phyloP scores from a whole-genome alignment of 2,113 vertebrate genomes.

The Hydrolagus affinis region DNA sequence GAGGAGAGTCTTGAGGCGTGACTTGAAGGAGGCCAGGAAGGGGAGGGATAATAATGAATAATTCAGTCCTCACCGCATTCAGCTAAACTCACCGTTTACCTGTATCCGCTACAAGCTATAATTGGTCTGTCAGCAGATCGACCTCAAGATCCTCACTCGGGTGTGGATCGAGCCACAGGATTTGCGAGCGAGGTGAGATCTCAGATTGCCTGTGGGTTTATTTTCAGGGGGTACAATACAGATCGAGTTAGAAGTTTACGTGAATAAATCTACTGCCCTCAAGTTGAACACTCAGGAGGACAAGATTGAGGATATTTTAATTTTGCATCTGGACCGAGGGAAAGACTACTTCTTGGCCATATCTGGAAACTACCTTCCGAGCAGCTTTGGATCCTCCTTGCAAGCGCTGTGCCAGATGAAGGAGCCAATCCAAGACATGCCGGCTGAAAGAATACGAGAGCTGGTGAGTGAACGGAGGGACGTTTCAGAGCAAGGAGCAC shows the following conservation, averaged over 20 bases:
- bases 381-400: conserved; percentile 83
- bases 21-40: no score
- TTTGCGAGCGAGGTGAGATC: no score
- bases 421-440: conserved; percentile 79
- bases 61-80: no score
- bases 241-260: conserved; percentile 82
- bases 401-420: conserved; percentile 68
- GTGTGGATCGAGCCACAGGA: no score
- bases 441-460: conserved; percentile 56
- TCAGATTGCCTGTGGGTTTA: background rate
- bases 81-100: no score
- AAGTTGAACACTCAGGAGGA: conserved; percentile 72
- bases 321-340: conserved; percentile 79
- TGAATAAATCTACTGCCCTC: conserved; percentile 82
- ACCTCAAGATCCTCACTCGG: no score
- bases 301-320: conserved; percentile 84
- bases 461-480: conserved; percentile 59
- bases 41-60: no score
- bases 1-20: no score
- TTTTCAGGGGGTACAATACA: conserved; percentile 65
- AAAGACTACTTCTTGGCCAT: conserved; percentile 92
- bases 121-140: no score
- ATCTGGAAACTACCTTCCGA: conserved; percentile 81
- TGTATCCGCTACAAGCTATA: no score
- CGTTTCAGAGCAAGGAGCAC: no score